A percentile compares a stretch with the other conserved stretches of the same genome.
Conservation (phyloP, 2,113 vertebrate species). For the Oplegnathus fasciatus region DNA sequence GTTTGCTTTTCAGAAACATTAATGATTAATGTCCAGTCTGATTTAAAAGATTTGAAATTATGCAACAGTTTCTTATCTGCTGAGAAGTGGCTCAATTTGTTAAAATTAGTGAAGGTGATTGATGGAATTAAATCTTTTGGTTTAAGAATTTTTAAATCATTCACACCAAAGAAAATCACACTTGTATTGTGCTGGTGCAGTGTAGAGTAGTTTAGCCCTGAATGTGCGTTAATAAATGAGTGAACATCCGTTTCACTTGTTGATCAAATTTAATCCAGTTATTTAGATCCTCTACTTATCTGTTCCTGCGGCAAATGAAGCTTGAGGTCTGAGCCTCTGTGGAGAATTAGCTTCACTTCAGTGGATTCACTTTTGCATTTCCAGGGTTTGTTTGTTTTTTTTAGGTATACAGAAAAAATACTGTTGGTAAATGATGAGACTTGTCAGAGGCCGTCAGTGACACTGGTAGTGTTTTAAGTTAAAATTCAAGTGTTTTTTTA, state of each 20-base stretch:
- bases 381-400: not conserved
- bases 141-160: not conserved
- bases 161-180: not conserved
- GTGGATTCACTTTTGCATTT: conserved; percentile 60
- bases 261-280: conserved; percentile 88
- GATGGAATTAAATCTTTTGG: not conserved
- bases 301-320: conserved; percentile 80
- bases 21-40: not conserved
- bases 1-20: not conserved
- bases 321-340: conserved; percentile 71
- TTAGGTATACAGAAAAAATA: conserved; percentile 7
- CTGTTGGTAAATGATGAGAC: conserved; percentile 14
- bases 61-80: not conserved
- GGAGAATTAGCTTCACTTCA: conserved; percentile 77
- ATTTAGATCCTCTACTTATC: conserved; percentile 82
- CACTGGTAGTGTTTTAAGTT: not conserved
- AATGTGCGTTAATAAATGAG: conserved; percentile 69
- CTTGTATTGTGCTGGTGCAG: not conserved
- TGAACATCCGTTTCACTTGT: conserved; percentile 75
- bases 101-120: not conserved
- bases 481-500: not conserved
- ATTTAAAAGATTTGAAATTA: not conserved
- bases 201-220: conserved; percentile 33
- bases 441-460: conserved; percentile 1
- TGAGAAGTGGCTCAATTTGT: not conserved